Evolutionary conservation across 2,113 vertebrate genomes (phyloP).

Genomic region (Helogale parvula): DNA sequence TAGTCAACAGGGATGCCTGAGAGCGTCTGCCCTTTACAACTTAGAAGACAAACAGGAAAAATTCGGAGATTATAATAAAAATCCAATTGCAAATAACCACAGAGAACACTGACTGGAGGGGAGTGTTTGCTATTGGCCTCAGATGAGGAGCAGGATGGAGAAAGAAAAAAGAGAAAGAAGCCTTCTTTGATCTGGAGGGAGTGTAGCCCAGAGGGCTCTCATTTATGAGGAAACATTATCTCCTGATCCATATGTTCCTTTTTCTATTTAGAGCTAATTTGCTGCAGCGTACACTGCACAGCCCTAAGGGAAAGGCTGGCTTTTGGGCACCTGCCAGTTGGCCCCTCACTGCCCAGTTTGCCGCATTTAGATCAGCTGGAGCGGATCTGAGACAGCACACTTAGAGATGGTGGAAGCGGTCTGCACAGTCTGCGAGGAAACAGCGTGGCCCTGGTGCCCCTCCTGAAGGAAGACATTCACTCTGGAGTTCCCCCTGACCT

Average conservation of each 20-base stretch:
- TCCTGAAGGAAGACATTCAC: background rate
- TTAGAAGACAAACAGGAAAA: constrained; percentile 13
- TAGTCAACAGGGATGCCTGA: background rate
- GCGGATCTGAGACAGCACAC: rapidly evolving
- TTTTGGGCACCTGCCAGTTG: constrained; percentile 74
- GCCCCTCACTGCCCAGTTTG: background rate
- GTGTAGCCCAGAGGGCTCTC: constrained; percentile 67
- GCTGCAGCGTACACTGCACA: constrained; percentile 65
- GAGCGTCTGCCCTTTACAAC: constrained; percentile 25
- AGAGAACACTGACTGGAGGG: background rate
- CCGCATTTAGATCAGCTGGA: background rate
- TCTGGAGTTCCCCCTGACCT: background rate
- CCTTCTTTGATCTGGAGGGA: background rate
- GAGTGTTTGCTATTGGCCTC: constrained; percentile 44
- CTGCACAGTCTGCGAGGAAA: too few relatives aligned
- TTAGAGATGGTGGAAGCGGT: background rate
- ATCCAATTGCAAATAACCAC: background rate
- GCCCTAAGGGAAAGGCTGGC: constrained; percentile 73
- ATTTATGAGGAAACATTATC: constrained; percentile 83
- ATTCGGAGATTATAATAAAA: background rate
- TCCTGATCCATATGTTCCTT: constrained; percentile 79
- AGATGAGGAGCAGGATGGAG: constrained; percentile 8
- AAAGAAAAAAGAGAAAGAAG: background rate
- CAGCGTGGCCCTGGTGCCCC: rapidly evolving
- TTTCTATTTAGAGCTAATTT: constrained; percentile 84